A percentile compares a stretch with the other conserved stretches of the same genome.
Conservation (phyloP, 2,888 invertebrate genomes). For the Ennomos quercinarius region DNA sequence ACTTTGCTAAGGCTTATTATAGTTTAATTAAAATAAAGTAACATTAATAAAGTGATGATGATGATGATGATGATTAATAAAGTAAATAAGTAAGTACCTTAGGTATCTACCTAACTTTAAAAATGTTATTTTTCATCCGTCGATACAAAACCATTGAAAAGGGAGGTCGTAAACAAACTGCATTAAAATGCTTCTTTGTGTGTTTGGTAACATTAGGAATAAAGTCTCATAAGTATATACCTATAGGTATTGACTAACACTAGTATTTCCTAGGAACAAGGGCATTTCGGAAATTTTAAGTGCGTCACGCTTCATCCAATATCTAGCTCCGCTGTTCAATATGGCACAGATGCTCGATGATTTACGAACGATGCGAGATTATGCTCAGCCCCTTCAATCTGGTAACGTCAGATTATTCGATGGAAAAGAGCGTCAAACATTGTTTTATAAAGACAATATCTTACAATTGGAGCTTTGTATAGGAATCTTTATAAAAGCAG, state of each 20-base stretch:
- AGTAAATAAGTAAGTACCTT: too few relatives aligned
- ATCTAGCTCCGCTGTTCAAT: slow-evolving; percentile 24
- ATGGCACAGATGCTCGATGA: slow-evolving; percentile 32
- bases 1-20: too few relatives aligned
- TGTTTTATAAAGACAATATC: slow-evolving; percentile 43
- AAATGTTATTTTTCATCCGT: too few relatives aligned
- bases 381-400: slow-evolving; percentile 36
- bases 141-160: too few relatives aligned
- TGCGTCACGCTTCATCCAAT: slow-evolving; percentile 25
- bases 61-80: too few relatives aligned
- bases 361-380: slow-evolving; percentile 33
- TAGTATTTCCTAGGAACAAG: not conserved
- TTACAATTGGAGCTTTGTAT: slow-evolving; percentile 16
- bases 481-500: not conserved
- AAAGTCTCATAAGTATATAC: too few relatives aligned
- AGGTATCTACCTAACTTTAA: too few relatives aligned
- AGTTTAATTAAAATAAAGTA: too few relatives aligned
- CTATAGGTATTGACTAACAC: slow-evolving; percentile 1
- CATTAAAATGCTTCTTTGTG: too few relatives aligned
- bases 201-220: too few relatives aligned
- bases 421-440: slow-evolving; percentile 55
- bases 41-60: too few relatives aligned
- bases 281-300: slow-evolving; percentile 1
- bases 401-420: slow-evolving; percentile 53
- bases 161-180: too few relatives aligned